Base-by-base conservation (phyloP, 2,113 vertebrate genomes). In the Platycercus adscitus region DNA sequence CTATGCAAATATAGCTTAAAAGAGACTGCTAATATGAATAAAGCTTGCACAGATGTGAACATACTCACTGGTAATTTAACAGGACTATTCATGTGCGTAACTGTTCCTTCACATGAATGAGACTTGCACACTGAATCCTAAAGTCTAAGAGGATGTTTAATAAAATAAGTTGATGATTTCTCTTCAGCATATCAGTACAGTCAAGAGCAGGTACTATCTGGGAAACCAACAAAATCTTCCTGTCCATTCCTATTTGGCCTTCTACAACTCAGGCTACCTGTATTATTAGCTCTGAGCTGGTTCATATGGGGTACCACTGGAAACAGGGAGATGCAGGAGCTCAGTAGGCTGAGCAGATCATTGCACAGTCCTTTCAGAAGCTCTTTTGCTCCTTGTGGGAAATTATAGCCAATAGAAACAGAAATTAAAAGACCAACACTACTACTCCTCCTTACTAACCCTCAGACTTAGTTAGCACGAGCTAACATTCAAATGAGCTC, bases 301-400 rank as follows among this genome's bases (percentile, higher is more conserved):
- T 70, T 80, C 68, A 56, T 0, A 0, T 13, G 10, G 31, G 4
- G 12, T 55, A 18, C 13, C 0, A 0, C 52, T 43, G 39, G 13
- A 29, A 3, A 1, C 17, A 19, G 47, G 17, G 35, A 77, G 39
- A 65, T 50, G 44, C 15, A 68, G 43, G 25, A 69, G 21, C 10
- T 7, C 35, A 50, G 25, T 5, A 69, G 44, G 19, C 35, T 52
- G 20, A 56, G 25, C 19, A 49, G 52, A 17, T 50, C 14, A 55
- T 35, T 28, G 1, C 23, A 11, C 10, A 29, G 28, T 64, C 17
- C 8, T 65, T 61, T 52, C 63, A 83, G 47, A 92, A 79, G 15
- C 15, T 88, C 11, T 64, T 6, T 10, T 93, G n/a, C 25, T 89
- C 3, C 26, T 71, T 79, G 23, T 79, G 25, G 25, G 13, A 85